phyloP scores from a whole-genome alignment of 2,797 vertebrate genomes.

The Schizopygopsis pylzovi region DNA sequence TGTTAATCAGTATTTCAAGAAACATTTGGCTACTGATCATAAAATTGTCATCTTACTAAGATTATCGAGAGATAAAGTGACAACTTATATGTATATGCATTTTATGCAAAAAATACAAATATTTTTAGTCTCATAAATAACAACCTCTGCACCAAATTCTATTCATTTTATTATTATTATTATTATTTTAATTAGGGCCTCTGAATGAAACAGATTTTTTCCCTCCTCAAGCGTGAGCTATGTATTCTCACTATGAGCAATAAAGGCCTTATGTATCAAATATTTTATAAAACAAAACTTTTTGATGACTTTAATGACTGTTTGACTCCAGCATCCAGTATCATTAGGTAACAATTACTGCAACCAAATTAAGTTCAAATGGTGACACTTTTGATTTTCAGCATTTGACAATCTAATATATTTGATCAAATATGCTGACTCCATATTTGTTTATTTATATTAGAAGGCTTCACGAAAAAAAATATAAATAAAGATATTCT shows the following conservation, averaged over 20 bases:
- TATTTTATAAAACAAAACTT: too few species aligned
- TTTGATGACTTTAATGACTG: neutral
- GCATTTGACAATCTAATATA: neutral
- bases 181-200: neutral
- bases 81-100: neutral
- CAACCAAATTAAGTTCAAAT: neutral
- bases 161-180: neutral
- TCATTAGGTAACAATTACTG: neutral
- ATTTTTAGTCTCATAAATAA: neutral
- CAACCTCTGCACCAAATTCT: neutral
- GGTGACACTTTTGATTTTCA: neutral
- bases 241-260: neutral
- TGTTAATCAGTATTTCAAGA: neutral
- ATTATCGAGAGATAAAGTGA: neutral
- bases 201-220: neutral
- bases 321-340: neutral
- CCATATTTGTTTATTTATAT: neutral
- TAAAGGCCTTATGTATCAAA: too few species aligned
- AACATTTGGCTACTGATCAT: neutral
- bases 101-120: neutral
- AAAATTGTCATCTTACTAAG: neutral
- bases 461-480: neutral
- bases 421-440: neutral
- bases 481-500: neutral
- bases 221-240: neutral